These are phyloP conservation scores for Halocaridina rubra DNA, from an alignment of 2,888 invertebrate genomes.

Conservation along the genomic window DNA sequence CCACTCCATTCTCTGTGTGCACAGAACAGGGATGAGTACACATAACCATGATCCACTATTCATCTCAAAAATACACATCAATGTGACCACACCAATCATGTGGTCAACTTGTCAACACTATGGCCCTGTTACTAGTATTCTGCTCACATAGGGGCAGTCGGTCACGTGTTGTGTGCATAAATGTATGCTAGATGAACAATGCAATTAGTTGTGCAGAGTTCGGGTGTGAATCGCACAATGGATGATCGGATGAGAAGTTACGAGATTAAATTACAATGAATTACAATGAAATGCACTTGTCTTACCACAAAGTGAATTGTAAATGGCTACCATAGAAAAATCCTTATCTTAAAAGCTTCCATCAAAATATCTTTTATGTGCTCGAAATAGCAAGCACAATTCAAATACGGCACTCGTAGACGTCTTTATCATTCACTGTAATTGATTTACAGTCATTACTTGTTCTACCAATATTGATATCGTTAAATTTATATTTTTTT, in stretches of 20 bases:
- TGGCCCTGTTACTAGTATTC: not conserved
- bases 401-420: too few species aligned
- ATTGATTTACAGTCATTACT: too few species aligned
- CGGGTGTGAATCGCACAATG: not conserved
- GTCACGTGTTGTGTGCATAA: conserved; percentile 17
- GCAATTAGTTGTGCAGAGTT: not conserved
- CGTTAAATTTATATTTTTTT: too few species aligned
- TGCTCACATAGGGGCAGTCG: conserved; percentile 19
- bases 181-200: conserved; percentile 3
- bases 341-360: not conserved
- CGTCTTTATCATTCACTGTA: too few species aligned
- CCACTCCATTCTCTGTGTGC: conserved; percentile 25
- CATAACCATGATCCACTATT: conserved; percentile 39
- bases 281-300: not conserved
- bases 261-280: not conserved
- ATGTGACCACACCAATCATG: conserved; percentile 23
- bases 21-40: conserved; percentile 42
- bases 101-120: conserved; percentile 2
- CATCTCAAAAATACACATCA: conserved; percentile 37
- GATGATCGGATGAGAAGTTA: not conserved
- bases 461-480: too few species aligned
- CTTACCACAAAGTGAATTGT: not conserved
- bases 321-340: not conserved
- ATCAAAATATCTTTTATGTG: too few species aligned
- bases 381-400: too few species aligned